Evolutionary conservation across 2,888 invertebrate species (phyloP).

Genomic region (Dascillus cervinus): DNA sequence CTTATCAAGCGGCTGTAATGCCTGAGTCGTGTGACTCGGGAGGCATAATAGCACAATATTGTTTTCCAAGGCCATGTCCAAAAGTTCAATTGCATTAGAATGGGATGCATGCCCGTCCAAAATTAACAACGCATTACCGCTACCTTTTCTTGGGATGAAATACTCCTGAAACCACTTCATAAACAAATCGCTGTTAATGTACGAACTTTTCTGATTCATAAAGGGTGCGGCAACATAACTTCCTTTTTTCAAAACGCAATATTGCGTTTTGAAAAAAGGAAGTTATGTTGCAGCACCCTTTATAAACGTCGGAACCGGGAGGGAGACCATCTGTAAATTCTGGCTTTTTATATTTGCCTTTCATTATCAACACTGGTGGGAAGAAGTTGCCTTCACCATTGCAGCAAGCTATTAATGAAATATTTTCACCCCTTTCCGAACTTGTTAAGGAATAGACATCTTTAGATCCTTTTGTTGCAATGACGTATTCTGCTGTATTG

Average conservation of each 20-base stretch:
- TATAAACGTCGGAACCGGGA: constrained; percentile 7
- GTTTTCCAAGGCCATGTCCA: constrained; percentile 6
- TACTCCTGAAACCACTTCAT: constrained; percentile 4
- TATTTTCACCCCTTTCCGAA: constrained; percentile 25
- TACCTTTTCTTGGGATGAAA: constrained; percentile 5
- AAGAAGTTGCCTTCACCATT: constrained; percentile 29
- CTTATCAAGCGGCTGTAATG: constrained; percentile 19
- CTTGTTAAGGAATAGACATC: constrained; percentile 19
- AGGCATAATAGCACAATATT: constrained; percentile 5
- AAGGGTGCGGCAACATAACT: too few species aligned
- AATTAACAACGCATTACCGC: constrained; percentile 1
- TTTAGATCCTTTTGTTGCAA: constrained; percentile 19
- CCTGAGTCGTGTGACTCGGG: constrained; percentile 11
- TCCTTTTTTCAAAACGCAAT: too few species aligned
- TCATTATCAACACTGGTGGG: constrained; percentile 24
- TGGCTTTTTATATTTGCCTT: constrained; percentile 20
- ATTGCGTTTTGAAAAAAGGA: too few species aligned
- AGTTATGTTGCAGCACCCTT: too few species aligned
- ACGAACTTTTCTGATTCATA: constrained; percentile 3
- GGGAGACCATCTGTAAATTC: constrained; percentile 9
- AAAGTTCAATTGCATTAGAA: constrained; percentile 2
- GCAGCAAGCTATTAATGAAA: constrained; percentile 27
- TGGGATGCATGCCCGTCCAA: constrained; percentile 3
- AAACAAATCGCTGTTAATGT: constrained; percentile 3
- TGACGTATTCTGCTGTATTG: constrained; percentile 32